These are phyloP conservation scores for Dasypus novemcinctus DNA, from an alignment of 2,113 vertebrate species.

Conservation along the genomic window DNA sequence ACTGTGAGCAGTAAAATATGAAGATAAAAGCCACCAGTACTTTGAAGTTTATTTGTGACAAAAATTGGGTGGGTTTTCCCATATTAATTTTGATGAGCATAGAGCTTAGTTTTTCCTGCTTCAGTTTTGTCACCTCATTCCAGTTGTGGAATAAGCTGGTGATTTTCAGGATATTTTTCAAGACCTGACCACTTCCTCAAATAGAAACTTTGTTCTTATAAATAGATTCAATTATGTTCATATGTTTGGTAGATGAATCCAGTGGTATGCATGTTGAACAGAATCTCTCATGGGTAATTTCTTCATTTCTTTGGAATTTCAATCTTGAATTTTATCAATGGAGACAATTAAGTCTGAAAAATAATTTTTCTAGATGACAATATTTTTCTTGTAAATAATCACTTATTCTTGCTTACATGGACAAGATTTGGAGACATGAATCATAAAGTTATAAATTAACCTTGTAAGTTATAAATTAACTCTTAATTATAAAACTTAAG, in stretches of 20 bases:
- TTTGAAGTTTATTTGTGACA: conserved; percentile 76
- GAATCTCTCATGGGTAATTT: conserved; percentile 35
- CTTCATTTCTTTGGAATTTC: conserved; percentile 40
- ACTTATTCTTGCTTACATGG: not conserved
- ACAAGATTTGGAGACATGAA: not conserved
- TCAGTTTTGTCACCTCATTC: conserved; percentile 48
- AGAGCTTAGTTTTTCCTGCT: conserved; percentile 62
- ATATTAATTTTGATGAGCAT: conserved; percentile 66
- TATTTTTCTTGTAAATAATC: not conserved
- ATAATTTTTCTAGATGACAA: not conserved
- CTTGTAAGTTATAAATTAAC: not conserved
- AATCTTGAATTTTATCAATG: conserved; percentile 44
- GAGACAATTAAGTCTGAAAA: conserved; percentile 35
- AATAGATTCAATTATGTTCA: conserved; percentile 61
- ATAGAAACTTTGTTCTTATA: conserved; percentile 67
- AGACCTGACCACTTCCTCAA: conserved; percentile 53
- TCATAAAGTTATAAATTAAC: not conserved
- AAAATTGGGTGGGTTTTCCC: conserved; percentile 74
- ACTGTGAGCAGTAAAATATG: conserved; percentile 72
- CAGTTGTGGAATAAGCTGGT: conserved; percentile 49
- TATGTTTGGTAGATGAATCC: conserved; percentile 46
- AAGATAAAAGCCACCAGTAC: conserved; percentile 68
- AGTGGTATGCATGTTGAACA: conserved; percentile 2
- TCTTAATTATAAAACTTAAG: not conserved
- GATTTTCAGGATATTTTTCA: conserved; percentile 41